These are phyloP conservation scores for Globia sparganii DNA, from an alignment of 2,888 invertebrate species.

Conservation along the genomic window DNA sequence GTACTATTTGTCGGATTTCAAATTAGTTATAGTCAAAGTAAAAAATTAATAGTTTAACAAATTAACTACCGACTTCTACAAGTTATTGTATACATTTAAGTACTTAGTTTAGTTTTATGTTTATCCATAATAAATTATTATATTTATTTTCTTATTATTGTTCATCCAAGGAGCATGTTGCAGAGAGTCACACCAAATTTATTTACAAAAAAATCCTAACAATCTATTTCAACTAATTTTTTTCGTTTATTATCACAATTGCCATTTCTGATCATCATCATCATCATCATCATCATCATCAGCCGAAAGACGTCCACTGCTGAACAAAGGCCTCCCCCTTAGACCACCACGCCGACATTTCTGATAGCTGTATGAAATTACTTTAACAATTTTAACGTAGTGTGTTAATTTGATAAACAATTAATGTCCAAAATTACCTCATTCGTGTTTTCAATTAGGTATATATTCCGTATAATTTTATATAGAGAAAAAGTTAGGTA, in stretches of 20 bases:
- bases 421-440: background rate
- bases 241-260: background rate
- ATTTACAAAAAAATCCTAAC: background rate
- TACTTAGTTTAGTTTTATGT: background rate
- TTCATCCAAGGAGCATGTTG: background rate
- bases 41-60: no score
- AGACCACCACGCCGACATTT: no score
- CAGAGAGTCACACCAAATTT: background rate
- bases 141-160: background rate
- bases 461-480: constrained; percentile 22
- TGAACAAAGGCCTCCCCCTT: no score
- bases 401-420: background rate
- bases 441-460: background rate
- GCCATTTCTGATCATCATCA: no score
- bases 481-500: constrained; percentile 23
- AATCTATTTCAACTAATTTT: background rate
- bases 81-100: no score
- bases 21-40: background rate
- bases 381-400: background rate
- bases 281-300: no score
- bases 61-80: background rate
- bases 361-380: background rate
- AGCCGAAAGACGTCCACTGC: no score
- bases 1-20: background rate
- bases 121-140: background rate